A percentile compares a stretch with the other conserved stretches of the same genome.
Conservation (phyloP, 2,113 vertebrate species). For the Ginglymostoma cirratum region DNA sequence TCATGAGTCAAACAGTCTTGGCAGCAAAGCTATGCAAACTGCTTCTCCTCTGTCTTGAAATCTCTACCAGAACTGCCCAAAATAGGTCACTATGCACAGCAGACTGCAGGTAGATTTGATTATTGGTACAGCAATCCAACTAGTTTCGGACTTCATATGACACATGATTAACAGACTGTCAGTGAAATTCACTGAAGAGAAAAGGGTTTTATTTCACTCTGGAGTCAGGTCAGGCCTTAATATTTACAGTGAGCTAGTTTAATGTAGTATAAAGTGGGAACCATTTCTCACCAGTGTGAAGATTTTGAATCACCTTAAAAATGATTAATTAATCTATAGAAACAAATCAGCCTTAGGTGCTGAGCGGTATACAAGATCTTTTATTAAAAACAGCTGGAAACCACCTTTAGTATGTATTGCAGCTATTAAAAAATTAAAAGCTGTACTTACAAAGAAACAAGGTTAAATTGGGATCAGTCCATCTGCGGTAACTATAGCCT, state of each 20-base stretch:
- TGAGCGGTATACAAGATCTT: not conserved
- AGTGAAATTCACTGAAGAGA: not conserved
- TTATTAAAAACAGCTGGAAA: slow-evolving; percentile 23
- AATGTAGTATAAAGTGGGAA: not conserved
- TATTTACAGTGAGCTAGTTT: not conserved
- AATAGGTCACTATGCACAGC: not conserved
- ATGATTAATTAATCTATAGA: not conserved
- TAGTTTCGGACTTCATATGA: not conserved
- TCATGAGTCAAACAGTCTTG: not conserved
- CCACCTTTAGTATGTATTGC: slow-evolving; percentile 5
- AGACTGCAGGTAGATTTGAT: not conserved
- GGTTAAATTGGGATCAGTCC: not conserved
- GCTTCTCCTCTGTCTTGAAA: not conserved
- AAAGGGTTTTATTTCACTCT: not conserved
- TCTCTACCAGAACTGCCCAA: not conserved
- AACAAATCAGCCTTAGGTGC: slow-evolving; percentile 14
- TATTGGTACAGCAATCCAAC: not conserved
- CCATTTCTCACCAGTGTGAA: not conserved
- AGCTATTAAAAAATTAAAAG: slow-evolving; percentile 29
- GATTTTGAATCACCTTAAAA: not conserved
- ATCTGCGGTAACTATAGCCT: not conserved
- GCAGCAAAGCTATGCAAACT: not conserved
- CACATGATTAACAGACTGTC: not conserved
- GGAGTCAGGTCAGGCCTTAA: not conserved
- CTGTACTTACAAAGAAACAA: not conserved